phyloP scores from a whole-genome alignment of 1,140 invertebrate species.

The Branchinecta lynchi region DNA sequence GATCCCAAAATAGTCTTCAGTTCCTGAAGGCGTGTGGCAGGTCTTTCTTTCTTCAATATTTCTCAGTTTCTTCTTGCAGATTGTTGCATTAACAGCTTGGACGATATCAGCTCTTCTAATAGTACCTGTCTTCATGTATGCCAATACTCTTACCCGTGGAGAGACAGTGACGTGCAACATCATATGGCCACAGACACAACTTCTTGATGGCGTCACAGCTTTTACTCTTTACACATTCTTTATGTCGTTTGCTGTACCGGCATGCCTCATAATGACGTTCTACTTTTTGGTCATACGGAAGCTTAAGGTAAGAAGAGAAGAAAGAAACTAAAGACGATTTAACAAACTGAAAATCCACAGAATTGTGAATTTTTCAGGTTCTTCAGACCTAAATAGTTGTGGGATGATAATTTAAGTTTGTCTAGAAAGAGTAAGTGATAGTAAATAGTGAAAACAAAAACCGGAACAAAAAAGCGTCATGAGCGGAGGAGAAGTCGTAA shows the following conservation, averaged over 20 bases:
- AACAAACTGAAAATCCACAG: too few species aligned
- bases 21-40: too few species aligned
- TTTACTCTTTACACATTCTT: constrained; percentile 85
- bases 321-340: too few species aligned
- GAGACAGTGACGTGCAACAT: constrained; percentile 53
- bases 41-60: too few species aligned
- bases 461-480: too few species aligned
- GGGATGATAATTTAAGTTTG: too few species aligned
- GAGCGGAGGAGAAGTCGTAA: too few species aligned
- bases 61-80: constrained; percentile 19
- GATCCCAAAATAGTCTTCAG: too few species aligned
- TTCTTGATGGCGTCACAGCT: constrained; percentile 41
- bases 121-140: constrained; percentile 75
- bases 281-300: constrained; percentile 86
- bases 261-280: constrained; percentile 80
- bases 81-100: constrained; percentile 72
- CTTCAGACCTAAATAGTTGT: too few species aligned
- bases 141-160: constrained; percentile 39
- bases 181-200: constrained; percentile 49
- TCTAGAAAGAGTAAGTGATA: too few species aligned
- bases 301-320: constrained; percentile 35
- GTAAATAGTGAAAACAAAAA: too few species aligned
- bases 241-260: constrained; percentile 78
- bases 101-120: constrained; percentile 67
- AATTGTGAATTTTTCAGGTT: too few species aligned